These are phyloP conservation scores for Dasypus novemcinctus DNA, from an alignment of 2,113 vertebrate species.

Conservation along the genomic window DNA sequence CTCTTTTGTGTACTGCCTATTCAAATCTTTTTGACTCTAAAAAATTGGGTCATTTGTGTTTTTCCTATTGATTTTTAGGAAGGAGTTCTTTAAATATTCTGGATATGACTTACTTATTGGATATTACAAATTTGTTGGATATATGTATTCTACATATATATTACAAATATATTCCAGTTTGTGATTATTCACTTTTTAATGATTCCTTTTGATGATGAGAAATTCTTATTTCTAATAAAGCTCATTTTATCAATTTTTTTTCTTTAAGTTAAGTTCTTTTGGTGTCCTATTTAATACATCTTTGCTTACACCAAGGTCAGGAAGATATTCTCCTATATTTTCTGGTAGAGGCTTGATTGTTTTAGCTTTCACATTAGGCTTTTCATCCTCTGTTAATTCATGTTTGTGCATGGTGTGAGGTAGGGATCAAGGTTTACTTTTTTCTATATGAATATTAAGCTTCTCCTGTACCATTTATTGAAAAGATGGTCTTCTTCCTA, in stretches of 20 bases:
- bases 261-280: neutral
- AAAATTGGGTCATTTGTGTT: neutral
- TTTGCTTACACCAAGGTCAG: neutral
- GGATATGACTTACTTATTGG: neutral
- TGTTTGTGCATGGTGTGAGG: neutral
- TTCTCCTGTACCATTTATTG: neutral
- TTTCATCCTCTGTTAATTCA: constrained; percentile 8
- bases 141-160: too few species aligned
- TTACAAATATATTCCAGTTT: neutral
- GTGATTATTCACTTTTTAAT: neutral
- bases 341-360: neutral
- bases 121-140: neutral
- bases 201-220: neutral
- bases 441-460: neutral
- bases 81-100: neutral
- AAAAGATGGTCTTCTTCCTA: neutral
- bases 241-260: neutral
- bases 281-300: neutral
- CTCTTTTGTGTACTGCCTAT: neutral
- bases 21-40: neutral
- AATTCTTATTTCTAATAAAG: neutral
- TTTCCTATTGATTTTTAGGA: neutral
- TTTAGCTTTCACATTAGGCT: neutral
- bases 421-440: neutral
- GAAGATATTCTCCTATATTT: neutral